Base-by-base conservation (phyloP, 2,797 vertebrate genomes). In the Acomys russatus region DNA sequence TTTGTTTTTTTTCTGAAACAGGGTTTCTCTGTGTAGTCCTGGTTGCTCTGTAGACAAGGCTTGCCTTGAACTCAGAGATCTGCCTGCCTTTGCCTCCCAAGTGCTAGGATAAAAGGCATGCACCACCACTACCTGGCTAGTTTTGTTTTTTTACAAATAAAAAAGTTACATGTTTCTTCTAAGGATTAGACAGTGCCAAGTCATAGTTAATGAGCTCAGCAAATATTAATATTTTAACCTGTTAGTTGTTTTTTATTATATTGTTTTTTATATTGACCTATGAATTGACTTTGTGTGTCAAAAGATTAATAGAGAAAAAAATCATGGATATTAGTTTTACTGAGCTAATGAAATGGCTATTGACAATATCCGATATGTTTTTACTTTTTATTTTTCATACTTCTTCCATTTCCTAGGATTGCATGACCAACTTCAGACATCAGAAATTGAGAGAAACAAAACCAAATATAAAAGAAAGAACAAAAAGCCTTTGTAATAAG, bases 251-350 rank as follows among this genome's bases (percentile, higher is more conserved):
- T 95, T 95, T 17, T 73, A 92, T 85, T 76, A 87, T 59, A n/a
- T 79, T 85, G 14, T 28, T 90, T 8, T 11, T 76, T 92, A 76
- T 71, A 66, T 11, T 28, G 33, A 79, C 85, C 78, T 89, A 59
- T 35, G 74, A 82, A 64, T 49, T 66, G 33, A 94, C 7, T 54
- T 91, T 56, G 11, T 23, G 11, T 84, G 1, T 92, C 71, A 94
- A 94, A 94, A 56, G 61, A 88, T 79, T 77, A 95, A 35, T 84
- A 70, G 17, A 93, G 74, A 96, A 90, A 97, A 44, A 91, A 94
- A 20, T 7, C 35, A 94, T 2, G 18, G 12, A n/a, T 91, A 76
- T 25, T 14, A 92, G 64, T 11, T 49, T 92, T 96, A 25, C 68
- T 86, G 30, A 88, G 82, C 14, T 83, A 74, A 64, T 73, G n/a